Base-by-base conservation (phyloP, 2,797 vertebrate species). In the Poeciliopsis presidionis region DNA sequence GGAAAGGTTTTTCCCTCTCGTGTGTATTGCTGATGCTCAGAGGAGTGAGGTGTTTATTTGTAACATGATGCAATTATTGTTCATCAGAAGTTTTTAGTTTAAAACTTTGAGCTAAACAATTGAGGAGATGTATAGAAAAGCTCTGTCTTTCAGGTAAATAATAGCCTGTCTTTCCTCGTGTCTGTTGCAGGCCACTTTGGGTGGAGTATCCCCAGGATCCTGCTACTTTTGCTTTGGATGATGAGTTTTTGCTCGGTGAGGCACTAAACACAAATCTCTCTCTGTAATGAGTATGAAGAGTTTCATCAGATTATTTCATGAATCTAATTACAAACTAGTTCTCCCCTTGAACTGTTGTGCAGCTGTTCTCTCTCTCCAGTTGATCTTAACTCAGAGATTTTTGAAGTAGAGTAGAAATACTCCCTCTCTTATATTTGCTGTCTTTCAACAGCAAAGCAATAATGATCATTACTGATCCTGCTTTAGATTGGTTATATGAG, bases 161-260 rank as follows among this genome's bases (percentile, higher is more conserved):
- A 70, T 46, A 14, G 43, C 13, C 22, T 69, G 39, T 51, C 30
- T n/a, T 25, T 13, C 6, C 7, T 67, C 55, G 1, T 87, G 14
- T 87, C 18, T 88, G 39, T 88, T 79, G 1, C 74, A 96, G 95
- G 84, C 94, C 95, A 0, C 85, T 96, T 86, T 96, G 96, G 96
- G 93, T 96, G 87, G 95, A 96, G 85, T 96, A 96, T 91, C 94
- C 96, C 70, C 92, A 92, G 84, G 96, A 96, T 83, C 78, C 90
- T 1, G 88, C 93, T 78, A 93, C 95, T 30, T 96, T 96, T n/a
- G 91, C 95, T 75, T 33, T 96, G 84, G 95, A 96, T 84, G 94
- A 96, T 2, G 91, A 96, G 88, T 96, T 92, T 80, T 84, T 96
- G 69, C 91, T 96, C 1, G 95, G 95, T 96, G 81, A 94, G 93